These are phyloP conservation scores for Anadara kagoshimensis DNA, from an alignment of 1,140 invertebrate genomes.

Conservation along the genomic window DNA sequence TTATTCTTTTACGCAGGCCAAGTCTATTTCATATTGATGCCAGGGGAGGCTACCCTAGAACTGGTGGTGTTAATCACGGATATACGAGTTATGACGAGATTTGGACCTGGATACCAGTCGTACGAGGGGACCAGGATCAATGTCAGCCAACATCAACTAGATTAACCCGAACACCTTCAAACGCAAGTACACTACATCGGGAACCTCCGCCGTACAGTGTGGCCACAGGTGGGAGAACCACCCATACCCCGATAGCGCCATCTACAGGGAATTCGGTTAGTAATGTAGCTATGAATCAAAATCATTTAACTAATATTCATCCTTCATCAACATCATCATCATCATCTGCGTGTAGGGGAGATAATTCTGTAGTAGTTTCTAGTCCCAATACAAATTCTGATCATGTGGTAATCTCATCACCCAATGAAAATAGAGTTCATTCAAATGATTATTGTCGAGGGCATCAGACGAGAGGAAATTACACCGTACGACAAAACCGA, in stretches of 20 bases:
- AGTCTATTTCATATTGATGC: neutral
- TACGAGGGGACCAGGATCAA: constrained; percentile 18
- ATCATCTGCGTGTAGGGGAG: neutral
- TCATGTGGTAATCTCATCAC: neutral
- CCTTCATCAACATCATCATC: neutral
- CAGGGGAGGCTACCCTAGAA: neutral
- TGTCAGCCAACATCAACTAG: constrained; percentile 13
- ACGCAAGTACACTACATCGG: constrained; percentile 1
- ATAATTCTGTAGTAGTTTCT: neutral
- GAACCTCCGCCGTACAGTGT: constrained; percentile 39
- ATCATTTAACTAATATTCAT: neutral
- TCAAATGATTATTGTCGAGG: neutral
- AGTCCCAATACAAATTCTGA: neutral
- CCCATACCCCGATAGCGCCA: neutral
- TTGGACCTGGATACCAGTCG: constrained; percentile 45
- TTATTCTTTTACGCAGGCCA: neutral
- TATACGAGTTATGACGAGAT: constrained; percentile 42
- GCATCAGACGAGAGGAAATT: neutral
- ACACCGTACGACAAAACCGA: too few relatives aligned
- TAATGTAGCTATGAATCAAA: constrained; percentile 14
- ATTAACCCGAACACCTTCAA: constrained; percentile 17
- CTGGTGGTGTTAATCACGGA: constrained; percentile 31
- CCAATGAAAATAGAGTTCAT: neutral
- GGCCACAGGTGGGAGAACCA: neutral
- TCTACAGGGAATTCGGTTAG: constrained; percentile 31